phyloP scores from a whole-genome alignment of 2,113 vertebrate genomes.

The Verasper variegatus region DNA sequence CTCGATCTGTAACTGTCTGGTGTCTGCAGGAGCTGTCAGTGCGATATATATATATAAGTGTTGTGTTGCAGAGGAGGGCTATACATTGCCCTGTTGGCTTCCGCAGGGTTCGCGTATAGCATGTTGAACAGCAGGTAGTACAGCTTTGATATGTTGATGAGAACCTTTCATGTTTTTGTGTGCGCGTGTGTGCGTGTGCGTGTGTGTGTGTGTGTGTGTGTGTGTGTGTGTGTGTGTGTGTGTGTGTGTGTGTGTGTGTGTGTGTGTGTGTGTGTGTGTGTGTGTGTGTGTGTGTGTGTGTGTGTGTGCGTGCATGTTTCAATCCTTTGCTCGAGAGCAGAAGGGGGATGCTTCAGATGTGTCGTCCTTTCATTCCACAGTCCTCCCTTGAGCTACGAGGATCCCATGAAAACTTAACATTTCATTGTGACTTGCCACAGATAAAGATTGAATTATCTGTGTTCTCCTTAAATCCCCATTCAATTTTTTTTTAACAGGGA shows the following conservation, averaged over 20 bases:
- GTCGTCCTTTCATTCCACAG: constrained; percentile 61
- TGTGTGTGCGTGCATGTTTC: constrained; percentile 1
- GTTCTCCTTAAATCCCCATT: constrained; percentile 71
- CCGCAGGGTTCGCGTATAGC: constrained; percentile 36
- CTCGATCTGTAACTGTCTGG: constrained; percentile 50
- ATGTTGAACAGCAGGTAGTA: constrained; percentile 51
- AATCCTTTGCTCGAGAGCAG: constrained; percentile 36
- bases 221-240: constrained; percentile 13
- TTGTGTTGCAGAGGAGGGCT: constrained; percentile 12
- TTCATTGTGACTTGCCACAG: constrained; percentile 63
- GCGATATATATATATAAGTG: constrained; percentile 18
- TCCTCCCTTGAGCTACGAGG: constrained; percentile 63
- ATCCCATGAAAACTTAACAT: constrained; percentile 68
- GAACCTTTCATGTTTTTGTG: constrained; percentile 43
- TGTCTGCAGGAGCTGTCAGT: constrained; percentile 50
- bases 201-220: neutral
- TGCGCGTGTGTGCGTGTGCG: neutral
- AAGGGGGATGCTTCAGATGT: constrained; percentile 54
- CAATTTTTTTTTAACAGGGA: constrained; percentile 62
- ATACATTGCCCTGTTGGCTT: constrained; percentile 27
- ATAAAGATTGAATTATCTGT: constrained; percentile 76
- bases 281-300: constrained; percentile 4
- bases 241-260: neutral
- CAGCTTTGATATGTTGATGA: constrained; percentile 76
- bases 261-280: constrained; percentile 2